Base-by-base conservation (phyloP, 2,888 invertebrate genomes). In the Timandra comae region DNA sequence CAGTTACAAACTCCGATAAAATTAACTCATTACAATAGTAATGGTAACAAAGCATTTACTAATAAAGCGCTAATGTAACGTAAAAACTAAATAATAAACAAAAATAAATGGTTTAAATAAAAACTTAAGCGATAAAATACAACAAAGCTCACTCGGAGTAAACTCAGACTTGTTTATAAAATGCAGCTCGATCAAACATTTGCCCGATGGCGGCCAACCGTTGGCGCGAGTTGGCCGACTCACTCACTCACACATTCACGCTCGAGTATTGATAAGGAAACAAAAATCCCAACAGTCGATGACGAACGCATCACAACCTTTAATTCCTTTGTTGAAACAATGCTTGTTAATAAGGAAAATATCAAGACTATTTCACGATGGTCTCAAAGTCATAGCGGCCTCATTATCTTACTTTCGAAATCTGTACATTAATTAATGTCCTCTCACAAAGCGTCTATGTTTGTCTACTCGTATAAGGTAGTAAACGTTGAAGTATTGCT, bases 41-140 rank as follows among this genome's bases (percentile, higher is more conserved):
- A 72, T 77, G 77, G 80, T 81, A 80, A 81, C 79, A 66, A 67
- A 67, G 63, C 65, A 66, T 76, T 71, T 70, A 70, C 76, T 71
- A n/a, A 73, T 63, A 62, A 70, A 64, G 60, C 62, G 62, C 58
- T 47, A 63, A 61, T 62, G 65, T 68, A 66, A 69, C 66, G 56
- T 63, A 52, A 56, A 39, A 47, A 60, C 56, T 46, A 56, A 62
- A 64, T 40, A 35, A 40, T 42, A 61, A 63, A 61, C 57, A 56
- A 59, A 63, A 68, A 68, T 61, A 36, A 41, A 38, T 38, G 35
- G 56, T 63, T 62, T 56, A 61, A 69, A 66, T 63, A 66, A 67
- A 71, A 63, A 48, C 60, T 61, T 56, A 63, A 51, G 49, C 54
- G 55, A 62, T 53, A 58, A 60, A 56, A 54, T 61, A 58, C 56